Percentiles rank a stretch among this genome's conserved stretches.
Conservation (phyloP, 2,113 vertebrate genomes). For the Brachyistius frenatus region DNA sequence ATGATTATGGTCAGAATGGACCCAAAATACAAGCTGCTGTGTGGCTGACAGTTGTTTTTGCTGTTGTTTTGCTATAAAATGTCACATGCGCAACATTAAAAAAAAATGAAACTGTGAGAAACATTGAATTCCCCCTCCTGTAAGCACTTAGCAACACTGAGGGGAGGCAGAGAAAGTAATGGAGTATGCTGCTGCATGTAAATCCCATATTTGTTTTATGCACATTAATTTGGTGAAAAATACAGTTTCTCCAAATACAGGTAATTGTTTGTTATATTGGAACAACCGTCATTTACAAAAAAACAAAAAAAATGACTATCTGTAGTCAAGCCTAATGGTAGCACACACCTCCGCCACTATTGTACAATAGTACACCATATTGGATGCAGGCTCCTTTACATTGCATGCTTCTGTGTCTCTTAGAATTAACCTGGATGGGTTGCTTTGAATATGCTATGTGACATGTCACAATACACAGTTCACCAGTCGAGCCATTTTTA, state of each 20-base stretch:
- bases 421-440: too few relatives aligned
- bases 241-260: not conserved
- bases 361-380: too few relatives aligned
- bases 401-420: too few relatives aligned
- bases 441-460: too few relatives aligned
- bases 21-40: conserved; percentile 2
- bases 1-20: conserved; percentile 4
- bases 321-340: too few relatives aligned
- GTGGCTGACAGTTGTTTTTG: conserved; percentile 12
- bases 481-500: too few relatives aligned
- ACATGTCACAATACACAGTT: too few relatives aligned
- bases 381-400: too few relatives aligned
- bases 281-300: not conserved
- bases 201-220: conserved; percentile 25
- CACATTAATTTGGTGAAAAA: not conserved
- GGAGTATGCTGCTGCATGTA: not conserved
- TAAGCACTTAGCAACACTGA: conserved; percentile 19
- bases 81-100: conserved; percentile 2
- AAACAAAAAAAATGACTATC: not conserved
- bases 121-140: conserved; percentile 14
- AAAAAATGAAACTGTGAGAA: not conserved
- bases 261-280: conserved; percentile 27
- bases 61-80: conserved; percentile 32
- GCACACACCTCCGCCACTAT: too few relatives aligned
- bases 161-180: not conserved